Percentiles rank a stretch among this genome's conserved stretches.
Evolutionary conservation across 2,113 vertebrate species (phyloP).

Genomic region (Malurus alboscapulatus): DNA sequence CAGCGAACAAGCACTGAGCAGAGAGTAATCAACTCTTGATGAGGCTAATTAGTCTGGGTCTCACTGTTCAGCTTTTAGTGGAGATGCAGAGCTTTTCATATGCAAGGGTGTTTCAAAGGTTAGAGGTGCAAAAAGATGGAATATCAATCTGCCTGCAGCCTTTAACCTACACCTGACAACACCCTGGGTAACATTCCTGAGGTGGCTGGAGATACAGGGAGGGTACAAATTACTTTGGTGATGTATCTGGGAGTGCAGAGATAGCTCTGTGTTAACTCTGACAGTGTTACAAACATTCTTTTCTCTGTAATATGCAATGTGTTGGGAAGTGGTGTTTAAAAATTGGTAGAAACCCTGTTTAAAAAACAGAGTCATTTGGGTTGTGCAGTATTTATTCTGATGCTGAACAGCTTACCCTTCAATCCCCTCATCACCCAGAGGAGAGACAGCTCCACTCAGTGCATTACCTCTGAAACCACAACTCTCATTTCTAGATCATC

Average conservation of each 20-base stretch:
- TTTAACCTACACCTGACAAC: neutral
- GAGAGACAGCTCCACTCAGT: no score
- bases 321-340: neutral
- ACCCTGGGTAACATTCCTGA: neutral
- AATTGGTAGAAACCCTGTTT: neutral
- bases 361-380: neutral
- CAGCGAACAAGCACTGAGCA: neutral
- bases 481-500: no score
- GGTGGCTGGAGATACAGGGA: neutral
- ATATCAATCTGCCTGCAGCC: neutral
- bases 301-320: neutral
- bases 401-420: neutral
- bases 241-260: fast-evolving
- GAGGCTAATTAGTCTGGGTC: neutral
- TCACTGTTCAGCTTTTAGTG: neutral
- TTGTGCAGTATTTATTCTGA: slow-evolving; percentile 54
- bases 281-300: neutral
- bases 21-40: neutral
- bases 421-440: no score
- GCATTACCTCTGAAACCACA: no score
- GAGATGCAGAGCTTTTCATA: neutral
- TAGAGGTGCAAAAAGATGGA: neutral
- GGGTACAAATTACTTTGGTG: neutral
- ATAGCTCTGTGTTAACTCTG: neutral
- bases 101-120: neutral